Percentiles rank a stretch among this genome's conserved stretches.
phyloP scores from a whole-genome alignment of 2,113 vertebrate genomes.

The Pteruthius melanotis region DNA sequence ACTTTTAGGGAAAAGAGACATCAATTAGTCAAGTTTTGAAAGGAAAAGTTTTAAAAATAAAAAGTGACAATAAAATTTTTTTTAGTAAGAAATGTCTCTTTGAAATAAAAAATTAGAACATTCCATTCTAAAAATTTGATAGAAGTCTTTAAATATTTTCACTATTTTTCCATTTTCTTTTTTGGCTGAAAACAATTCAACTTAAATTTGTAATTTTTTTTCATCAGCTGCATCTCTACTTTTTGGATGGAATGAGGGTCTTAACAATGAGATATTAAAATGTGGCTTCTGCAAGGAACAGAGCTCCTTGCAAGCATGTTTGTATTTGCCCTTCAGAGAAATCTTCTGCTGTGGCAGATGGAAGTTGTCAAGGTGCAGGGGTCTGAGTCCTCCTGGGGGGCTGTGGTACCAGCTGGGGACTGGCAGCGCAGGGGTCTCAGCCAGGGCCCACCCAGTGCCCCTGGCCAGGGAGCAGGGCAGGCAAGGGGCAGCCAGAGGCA shows the following conservation, averaged over 20 bases:
- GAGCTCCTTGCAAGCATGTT: not conserved
- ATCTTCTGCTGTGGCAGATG: not conserved
- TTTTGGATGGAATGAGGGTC: not conserved
- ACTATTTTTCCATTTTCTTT: not conserved
- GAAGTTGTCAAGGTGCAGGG: not conserved
- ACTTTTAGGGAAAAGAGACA: not conserved
- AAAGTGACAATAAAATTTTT: not conserved
- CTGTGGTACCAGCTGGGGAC: not conserved
- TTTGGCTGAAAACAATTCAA: not conserved
- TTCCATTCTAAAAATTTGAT: not conserved
- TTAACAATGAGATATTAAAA: not conserved
- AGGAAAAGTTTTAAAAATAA: not conserved
- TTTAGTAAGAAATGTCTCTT: not conserved
- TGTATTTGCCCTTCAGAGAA: not conserved
- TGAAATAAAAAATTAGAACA: not conserved
- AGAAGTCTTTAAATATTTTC: not conserved
- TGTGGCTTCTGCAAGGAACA: not conserved
- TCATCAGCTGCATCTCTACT: not conserved
- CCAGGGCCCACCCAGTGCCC: rapidly evolving
- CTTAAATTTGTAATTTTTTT: not conserved
- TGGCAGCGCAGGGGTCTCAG: not conserved
- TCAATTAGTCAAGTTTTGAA: not conserved
- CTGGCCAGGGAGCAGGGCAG: not conserved
- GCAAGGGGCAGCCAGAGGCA: not conserved
- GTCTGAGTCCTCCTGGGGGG: not conserved